These are phyloP conservation scores for Cheilosia pagana DNA, from an alignment of 2,888 invertebrate species.

Conservation along the genomic window DNA sequence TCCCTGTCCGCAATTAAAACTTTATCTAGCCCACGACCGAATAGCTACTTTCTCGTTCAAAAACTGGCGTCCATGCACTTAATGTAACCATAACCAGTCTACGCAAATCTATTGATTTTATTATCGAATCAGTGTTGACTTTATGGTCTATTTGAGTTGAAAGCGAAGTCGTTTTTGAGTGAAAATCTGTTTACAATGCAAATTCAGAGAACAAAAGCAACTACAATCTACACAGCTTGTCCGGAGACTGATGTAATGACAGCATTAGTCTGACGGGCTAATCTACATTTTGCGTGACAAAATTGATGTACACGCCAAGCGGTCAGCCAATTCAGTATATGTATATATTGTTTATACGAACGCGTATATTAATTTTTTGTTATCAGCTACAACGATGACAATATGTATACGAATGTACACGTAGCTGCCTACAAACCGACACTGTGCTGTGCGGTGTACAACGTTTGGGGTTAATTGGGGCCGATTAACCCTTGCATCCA, in stretches of 20 bases:
- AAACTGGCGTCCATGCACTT: background rate
- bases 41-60: background rate
- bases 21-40: too few relatives aligned
- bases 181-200: conserved; percentile 5
- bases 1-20: too few relatives aligned
- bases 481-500: conserved; percentile 61
- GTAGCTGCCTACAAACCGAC: too few relatives aligned
- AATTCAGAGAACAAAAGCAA: background rate
- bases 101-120: conserved; percentile 21
- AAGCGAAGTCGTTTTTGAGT: conserved; percentile 2
- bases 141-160: conserved; percentile 13
- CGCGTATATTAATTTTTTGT: background rate
- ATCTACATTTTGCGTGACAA: conserved; percentile 49
- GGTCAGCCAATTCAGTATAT: conserved; percentile 10
- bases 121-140: conserved; percentile 30
- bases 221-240: too few relatives aligned
- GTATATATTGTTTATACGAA: background rate
- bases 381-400: conserved; percentile 13
- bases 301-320: conserved; percentile 15
- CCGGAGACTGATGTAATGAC: background rate
- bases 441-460: background rate
- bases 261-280: conserved; percentile 13
- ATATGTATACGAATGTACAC: background rate
- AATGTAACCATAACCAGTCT: conserved; percentile 3
- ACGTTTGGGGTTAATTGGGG: conserved; percentile 59